Evolutionary conservation across 2,113 vertebrate species (phyloP).

Genomic region (Festucalex cinctus): DNA sequence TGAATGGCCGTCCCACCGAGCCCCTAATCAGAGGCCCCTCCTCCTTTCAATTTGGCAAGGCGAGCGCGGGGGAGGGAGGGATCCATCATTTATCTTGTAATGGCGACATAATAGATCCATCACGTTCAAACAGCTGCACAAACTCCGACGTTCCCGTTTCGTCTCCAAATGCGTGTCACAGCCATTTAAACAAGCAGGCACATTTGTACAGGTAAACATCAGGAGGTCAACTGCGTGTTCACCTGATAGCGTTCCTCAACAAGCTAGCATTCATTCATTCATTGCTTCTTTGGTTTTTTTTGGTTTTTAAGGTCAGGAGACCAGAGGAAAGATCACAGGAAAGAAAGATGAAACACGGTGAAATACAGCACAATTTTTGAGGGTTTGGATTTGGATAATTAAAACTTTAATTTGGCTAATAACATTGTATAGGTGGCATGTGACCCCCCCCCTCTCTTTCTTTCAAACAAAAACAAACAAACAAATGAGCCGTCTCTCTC

Average conservation of each 20-base stretch:
- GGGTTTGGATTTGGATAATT: too few relatives aligned
- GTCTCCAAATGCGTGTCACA: constrained; percentile 61
- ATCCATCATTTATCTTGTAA: constrained; percentile 99
- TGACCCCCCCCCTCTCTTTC: too few relatives aligned
- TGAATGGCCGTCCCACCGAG: constrained; percentile 90
- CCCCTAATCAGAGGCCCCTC: constrained; percentile 88
- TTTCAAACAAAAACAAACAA: too few relatives aligned
- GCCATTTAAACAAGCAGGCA: constrained; percentile 53
- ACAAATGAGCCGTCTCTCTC: too few relatives aligned
- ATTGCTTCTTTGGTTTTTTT: too few relatives aligned
- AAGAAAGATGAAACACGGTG: too few relatives aligned
- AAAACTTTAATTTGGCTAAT: too few relatives aligned
- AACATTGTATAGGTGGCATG: too few relatives aligned
- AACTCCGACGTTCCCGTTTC: constrained; percentile 73
- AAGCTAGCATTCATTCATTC: too few relatives aligned
- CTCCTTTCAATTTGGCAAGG: constrained; percentile 87
- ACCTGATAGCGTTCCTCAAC: background rate
- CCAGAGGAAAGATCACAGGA: too few relatives aligned
- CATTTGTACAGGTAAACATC: constrained; percentile 51
- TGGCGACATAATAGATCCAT: constrained; percentile 99
- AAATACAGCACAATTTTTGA: too few relatives aligned
- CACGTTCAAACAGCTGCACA: constrained; percentile 94
- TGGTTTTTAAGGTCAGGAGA: too few relatives aligned
- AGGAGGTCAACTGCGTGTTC: constrained; percentile 41
- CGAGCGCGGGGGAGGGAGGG: constrained; percentile 84